A percentile compares a stretch with the other conserved stretches of the same genome.
phyloP scores from a whole-genome alignment of 2,113 vertebrate species.

The Acrocephalus kingi region DNA sequence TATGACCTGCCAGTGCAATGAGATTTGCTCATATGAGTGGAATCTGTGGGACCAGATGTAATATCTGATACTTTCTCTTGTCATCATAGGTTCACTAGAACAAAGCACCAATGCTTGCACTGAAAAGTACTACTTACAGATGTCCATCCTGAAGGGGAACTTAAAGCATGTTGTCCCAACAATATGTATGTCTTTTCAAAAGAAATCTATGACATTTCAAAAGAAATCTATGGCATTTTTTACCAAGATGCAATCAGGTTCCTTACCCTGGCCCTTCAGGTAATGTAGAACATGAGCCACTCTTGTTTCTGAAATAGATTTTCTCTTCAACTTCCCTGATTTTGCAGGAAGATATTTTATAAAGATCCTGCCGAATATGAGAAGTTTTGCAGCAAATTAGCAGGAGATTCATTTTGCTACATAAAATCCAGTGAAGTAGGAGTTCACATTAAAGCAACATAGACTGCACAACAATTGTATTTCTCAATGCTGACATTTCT shows the following conservation, averaged over 20 bases:
- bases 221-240: not conserved
- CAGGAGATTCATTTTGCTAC: not conserved
- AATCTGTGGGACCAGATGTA: not conserved
- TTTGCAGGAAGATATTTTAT: not conserved
- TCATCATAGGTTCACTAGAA: not conserved
- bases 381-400: not conserved
- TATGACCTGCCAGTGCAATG: not conserved
- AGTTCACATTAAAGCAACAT: not conserved
- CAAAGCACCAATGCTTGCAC: not conserved
- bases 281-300: not conserved
- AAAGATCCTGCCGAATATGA: not conserved
- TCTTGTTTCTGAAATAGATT: not conserved
- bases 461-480: not conserved
- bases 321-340: not conserved
- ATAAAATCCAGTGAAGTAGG: not conserved
- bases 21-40: not conserved
- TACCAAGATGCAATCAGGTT: not conserved
- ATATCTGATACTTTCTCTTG: not conserved
- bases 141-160: not conserved
- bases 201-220: not conserved
- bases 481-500: not conserved
- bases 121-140: not conserved
- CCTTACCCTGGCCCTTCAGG: not conserved
- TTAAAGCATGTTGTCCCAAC: not conserved
- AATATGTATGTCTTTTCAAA: not conserved